These are phyloP conservation scores for Phortica okadai DNA, from an alignment of 2,888 invertebrate species.

Conservation along the genomic window DNA sequence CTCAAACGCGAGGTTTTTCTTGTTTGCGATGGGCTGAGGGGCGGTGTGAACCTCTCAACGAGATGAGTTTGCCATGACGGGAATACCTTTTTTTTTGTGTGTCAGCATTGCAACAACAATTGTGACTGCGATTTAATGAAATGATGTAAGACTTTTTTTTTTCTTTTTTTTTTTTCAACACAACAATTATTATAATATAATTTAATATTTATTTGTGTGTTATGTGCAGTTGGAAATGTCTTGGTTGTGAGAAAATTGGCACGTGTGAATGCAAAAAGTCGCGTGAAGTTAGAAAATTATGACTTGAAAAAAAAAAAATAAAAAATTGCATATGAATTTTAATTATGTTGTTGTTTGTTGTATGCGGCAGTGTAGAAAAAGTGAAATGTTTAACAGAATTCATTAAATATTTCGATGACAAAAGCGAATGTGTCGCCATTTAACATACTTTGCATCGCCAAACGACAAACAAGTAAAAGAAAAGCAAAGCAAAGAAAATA, in stretches of 20 bases:
- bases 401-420: too few relatives aligned
- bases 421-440: too few relatives aligned
- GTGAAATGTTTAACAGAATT: too few relatives aligned
- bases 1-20: too few relatives aligned
- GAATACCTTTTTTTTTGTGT: background rate
- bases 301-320: background rate
- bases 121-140: background rate
- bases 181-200: background rate
- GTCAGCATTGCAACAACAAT: background rate
- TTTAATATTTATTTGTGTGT: slow-evolving; percentile 5
- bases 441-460: too few relatives aligned
- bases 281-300: background rate
- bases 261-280: slow-evolving; percentile 6
- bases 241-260: slow-evolving; percentile 5
- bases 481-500: background rate
- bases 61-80: background rate
- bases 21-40: too few relatives aligned
- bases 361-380: background rate
- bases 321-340: too few relatives aligned
- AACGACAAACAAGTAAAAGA: background rate
- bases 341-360: background rate
- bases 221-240: background rate
- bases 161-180: background rate
- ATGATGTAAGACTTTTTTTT: background rate
- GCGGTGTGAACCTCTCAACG: too few relatives aligned